A percentile compares a stretch with the other conserved stretches of the same genome.
Evolutionary conservation across 30 jellyfish, hydroid and myxozoan genomes (phyloP).

Genomic region (Pelagia noctiluca): DNA sequence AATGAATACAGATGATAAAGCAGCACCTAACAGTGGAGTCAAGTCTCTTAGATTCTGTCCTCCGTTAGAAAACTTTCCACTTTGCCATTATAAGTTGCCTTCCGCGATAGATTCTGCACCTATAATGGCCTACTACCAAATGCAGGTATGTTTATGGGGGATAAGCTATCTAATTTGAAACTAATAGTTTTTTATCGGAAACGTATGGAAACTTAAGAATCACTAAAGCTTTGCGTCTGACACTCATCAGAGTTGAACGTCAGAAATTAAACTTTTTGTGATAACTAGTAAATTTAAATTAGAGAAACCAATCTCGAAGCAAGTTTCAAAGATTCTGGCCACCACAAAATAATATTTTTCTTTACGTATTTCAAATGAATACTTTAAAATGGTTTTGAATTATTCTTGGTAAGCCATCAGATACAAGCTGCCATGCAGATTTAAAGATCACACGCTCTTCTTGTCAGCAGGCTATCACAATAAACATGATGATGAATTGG

Average conservation of each 20-base stretch:
- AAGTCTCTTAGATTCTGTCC: constrained; percentile 87
- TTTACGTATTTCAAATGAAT: no score
- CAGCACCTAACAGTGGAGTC: constrained; percentile 45
- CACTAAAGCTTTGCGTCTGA: no score
- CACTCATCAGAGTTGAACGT: no score
- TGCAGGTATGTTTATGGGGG: constrained; percentile 77
- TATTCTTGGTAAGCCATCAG: no score
- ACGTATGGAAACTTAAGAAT: not conserved
- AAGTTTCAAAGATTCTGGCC: not conserved
- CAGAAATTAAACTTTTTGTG: not conserved
- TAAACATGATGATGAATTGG: no score
- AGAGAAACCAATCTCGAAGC: not conserved
- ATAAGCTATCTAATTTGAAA: not conserved
- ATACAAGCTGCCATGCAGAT: no score
- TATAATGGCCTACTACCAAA: constrained; percentile 79
- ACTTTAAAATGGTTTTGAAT: no score
- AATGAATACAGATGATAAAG: constrained; percentile 61
- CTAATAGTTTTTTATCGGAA: not conserved
- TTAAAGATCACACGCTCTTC: no score
- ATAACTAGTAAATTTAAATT: not conserved
- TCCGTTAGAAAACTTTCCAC: constrained; percentile 64
- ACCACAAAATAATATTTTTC: no score
- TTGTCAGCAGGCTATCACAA: no score
- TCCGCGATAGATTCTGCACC: constrained; percentile 59
- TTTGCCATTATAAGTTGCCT: constrained; percentile 73